phyloP scores from a whole-genome alignment of 2,888 invertebrate genomes.

The Diloba caeruleocephala region DNA sequence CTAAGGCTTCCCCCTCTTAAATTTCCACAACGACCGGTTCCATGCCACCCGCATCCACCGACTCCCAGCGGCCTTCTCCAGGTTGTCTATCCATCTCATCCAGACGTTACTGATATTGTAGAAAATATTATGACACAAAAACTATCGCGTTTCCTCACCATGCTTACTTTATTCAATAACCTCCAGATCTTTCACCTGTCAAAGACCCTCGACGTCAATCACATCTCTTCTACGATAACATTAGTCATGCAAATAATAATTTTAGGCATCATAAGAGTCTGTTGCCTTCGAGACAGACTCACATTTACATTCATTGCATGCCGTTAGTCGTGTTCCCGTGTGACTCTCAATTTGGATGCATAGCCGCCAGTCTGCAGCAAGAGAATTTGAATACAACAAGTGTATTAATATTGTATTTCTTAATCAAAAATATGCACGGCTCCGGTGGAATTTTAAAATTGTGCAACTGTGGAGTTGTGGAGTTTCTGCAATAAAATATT shows the following conservation, averaged over 20 bases:
- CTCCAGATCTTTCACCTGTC: constrained; percentile 2
- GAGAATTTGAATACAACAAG: constrained; percentile 53
- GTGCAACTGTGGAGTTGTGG: constrained; percentile 2
- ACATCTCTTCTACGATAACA: constrained; percentile 20
- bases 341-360: constrained; percentile 61
- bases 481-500: constrained; percentile 4
- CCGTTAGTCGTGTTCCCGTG: constrained; percentile 58
- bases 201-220: constrained; percentile 11
- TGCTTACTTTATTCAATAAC: no score
- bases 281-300: constrained; percentile 51
- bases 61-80: no score
- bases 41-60: no score
- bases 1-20: no score
- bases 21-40: no score
- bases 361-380: constrained; percentile 44
- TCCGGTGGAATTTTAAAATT: constrained; percentile 27
- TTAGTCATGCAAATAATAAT: constrained; percentile 52
- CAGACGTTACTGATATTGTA: no score
- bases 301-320: constrained; percentile 70
- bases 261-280: constrained; percentile 48
- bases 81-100: no score
- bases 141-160: no score
- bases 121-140: no score
- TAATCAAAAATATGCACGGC: constrained; percentile 46
- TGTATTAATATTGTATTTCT: constrained; percentile 57